Evolutionary conservation across 2,797 vertebrate species (phyloP).

Genomic region (Micromesistius poutassou): DNA sequence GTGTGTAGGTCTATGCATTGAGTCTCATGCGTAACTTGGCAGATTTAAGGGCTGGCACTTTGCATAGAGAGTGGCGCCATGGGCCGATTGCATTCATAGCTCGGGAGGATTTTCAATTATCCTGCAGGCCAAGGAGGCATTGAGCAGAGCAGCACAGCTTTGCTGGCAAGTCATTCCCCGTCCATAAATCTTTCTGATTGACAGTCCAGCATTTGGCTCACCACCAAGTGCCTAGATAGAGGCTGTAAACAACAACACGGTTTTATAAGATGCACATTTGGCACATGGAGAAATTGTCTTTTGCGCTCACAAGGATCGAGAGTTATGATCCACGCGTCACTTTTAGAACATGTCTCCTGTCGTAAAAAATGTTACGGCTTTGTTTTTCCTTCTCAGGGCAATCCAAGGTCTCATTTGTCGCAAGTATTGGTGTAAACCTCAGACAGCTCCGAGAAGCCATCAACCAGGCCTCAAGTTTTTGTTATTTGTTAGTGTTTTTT

Average conservation of each 20-base stretch:
- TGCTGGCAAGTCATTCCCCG: conserved; percentile 60
- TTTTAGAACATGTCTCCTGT: conserved; percentile 6
- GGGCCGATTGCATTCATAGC: conserved; percentile 41
- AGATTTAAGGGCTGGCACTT: conserved; percentile 40
- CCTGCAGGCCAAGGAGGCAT: conserved; percentile 46
- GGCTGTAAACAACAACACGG: conserved; percentile 44
- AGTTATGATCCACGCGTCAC: conserved; percentile 23
- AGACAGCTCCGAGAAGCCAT: conserved; percentile 11
- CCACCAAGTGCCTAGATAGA: conserved; percentile 33
- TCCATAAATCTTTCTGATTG: conserved; percentile 61
- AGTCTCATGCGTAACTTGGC: conserved; percentile 9
- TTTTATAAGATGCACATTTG: conserved; percentile 22
- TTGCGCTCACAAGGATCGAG: conserved; percentile 2
- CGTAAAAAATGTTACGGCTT: conserved; percentile 9
- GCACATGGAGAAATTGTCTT: conserved; percentile 23
- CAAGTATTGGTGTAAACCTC: conserved; percentile 11
- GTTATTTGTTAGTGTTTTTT: conserved; percentile 1
- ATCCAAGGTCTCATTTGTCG: conserved; percentile 12
- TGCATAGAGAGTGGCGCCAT: conserved; percentile 31
- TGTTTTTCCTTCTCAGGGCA: conserved; percentile 13
- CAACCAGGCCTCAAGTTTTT: neutral
- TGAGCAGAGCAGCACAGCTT: conserved; percentile 45
- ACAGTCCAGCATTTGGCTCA: conserved; percentile 48
- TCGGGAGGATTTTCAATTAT: conserved; percentile 60
- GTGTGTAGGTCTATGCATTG: neutral